These are phyloP conservation scores for Telenomus remus DNA, from an alignment of 1,140 invertebrate species.

Conservation along the genomic window DNA sequence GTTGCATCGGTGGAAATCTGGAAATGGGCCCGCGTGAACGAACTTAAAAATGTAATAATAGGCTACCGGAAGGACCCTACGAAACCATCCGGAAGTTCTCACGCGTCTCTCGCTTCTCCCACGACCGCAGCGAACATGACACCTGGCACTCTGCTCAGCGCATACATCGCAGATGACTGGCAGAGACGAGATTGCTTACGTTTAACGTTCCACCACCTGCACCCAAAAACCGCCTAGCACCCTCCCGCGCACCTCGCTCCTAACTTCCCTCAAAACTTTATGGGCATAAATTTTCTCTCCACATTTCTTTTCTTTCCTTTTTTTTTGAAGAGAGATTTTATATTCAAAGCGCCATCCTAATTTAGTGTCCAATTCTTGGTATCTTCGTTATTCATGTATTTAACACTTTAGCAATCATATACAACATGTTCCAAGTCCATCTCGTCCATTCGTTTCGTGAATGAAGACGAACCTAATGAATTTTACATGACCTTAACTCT, in stretches of 20 bases:
- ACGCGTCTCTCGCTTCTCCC: conserved; percentile 75
- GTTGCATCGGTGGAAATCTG: conserved; percentile 25
- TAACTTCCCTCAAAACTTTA: conserved; percentile 21
- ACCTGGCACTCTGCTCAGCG: conserved; percentile 70
- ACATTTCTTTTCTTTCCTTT: conserved; percentile 22
- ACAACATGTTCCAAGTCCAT: conserved; percentile 35
- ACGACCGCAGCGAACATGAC: conserved; percentile 74
- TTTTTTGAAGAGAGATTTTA: conserved; percentile 13
- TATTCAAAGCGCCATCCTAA: conserved; percentile 32
- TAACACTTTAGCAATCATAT: conserved; percentile 49
- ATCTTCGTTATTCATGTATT: conserved; percentile 46
- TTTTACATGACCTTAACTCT: conserved; percentile 26
- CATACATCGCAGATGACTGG: conserved; percentile 60
- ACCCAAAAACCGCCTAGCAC: conserved; percentile 43
- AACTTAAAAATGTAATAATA: conserved; percentile 75
- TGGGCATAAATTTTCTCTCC: conserved; percentile 27
- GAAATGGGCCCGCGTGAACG: conserved; percentile 61
- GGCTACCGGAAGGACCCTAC: conserved; percentile 71
- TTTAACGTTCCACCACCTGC: conserved; percentile 61
- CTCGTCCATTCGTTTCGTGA: conserved; percentile 39
- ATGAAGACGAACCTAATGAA: conserved; percentile 30
- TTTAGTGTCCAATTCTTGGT: conserved; percentile 37
- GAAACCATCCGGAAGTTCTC: conserved; percentile 75
- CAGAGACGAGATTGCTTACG: conserved; percentile 59
- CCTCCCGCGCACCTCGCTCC: conserved; percentile 50